Conservation (phyloP, 2,888 invertebrate species). For the Anoplius nigerrimus region DNA sequence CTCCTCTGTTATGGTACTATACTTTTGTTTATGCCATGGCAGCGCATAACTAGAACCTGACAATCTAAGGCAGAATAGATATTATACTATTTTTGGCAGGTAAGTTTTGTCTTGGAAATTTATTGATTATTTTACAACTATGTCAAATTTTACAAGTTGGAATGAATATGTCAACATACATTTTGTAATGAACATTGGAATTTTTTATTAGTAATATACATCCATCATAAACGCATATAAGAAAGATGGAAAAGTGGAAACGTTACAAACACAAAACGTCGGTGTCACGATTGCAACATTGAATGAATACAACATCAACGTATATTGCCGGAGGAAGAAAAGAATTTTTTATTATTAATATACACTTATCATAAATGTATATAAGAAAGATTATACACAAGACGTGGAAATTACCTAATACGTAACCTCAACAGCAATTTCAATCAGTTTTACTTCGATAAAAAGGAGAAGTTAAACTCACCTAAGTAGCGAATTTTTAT, state of each 20-base stretch:
- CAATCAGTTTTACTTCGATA: background rate
- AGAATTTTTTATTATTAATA: background rate
- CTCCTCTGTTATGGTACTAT: constrained; percentile 74
- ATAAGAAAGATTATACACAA: constrained; percentile 13
- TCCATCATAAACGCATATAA: no score
- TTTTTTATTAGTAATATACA: no score
- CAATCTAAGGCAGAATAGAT: background rate
- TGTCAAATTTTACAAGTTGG: background rate
- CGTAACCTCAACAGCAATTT: constrained; percentile 53
- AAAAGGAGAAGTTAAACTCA: constrained; percentile 60
- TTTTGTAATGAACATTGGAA: no score
- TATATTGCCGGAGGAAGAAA: background rate
- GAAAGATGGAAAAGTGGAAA: no score
- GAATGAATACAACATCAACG: background rate
- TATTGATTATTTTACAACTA: background rate
- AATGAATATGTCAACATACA: no score
- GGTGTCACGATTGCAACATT: no score
- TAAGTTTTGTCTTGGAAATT: background rate
- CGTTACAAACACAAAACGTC: no score
- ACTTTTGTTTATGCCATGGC: constrained; percentile 52
- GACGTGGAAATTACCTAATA: constrained; percentile 46
- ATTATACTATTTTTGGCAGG: background rate
- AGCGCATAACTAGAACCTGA: constrained; percentile 33
- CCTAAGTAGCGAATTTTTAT: constrained; percentile 76
- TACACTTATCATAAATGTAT: constrained; percentile 4